phyloP scores from a whole-genome alignment of 92 coral and sea anemone genomes.

The Parazoanthus swiftii region DNA sequence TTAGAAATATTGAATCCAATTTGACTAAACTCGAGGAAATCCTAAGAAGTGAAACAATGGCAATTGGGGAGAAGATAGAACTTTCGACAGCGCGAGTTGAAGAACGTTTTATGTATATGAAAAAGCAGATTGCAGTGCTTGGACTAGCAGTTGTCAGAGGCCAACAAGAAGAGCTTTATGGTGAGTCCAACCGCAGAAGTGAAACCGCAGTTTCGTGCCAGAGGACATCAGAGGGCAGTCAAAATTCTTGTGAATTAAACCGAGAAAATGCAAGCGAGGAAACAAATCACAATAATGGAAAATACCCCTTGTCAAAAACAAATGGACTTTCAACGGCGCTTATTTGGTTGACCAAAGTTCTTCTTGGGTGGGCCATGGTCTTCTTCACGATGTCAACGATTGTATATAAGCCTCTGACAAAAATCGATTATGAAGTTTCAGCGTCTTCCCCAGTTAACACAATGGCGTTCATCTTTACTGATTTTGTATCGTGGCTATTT shows the following conservation, averaged over 20 bases:
- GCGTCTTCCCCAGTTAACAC: not conserved
- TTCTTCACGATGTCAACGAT: not conserved
- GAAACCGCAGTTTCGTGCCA: not conserved
- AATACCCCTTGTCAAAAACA: not conserved
- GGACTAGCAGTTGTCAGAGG: not conserved
- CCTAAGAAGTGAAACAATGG: not conserved
- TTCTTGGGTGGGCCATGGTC: slow-evolving; percentile 25
- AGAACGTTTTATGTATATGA: not conserved
- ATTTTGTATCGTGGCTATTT: slow-evolving; percentile 14
- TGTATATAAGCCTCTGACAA: not conserved
- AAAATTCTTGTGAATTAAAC: not conserved
- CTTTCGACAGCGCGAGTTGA: slow-evolving; percentile 6
- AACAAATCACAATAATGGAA: not conserved
- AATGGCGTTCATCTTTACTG: not conserved
- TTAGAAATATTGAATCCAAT: not conserved
- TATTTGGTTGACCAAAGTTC: not conserved
- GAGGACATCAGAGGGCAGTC: not conserved
- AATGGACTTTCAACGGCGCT: not conserved
- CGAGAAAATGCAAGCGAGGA: not conserved
- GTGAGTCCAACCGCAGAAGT: not conserved
- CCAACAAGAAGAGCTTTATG: not conserved
- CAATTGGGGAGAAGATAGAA: slow-evolving; percentile 1
- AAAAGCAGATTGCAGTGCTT: slow-evolving; percentile 22
- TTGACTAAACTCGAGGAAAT: not conserved
- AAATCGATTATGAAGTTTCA: not conserved